These are phyloP conservation scores for Nemapogon koenigi DNA, from an alignment of 2,888 invertebrate genomes.

Conservation along the genomic window DNA sequence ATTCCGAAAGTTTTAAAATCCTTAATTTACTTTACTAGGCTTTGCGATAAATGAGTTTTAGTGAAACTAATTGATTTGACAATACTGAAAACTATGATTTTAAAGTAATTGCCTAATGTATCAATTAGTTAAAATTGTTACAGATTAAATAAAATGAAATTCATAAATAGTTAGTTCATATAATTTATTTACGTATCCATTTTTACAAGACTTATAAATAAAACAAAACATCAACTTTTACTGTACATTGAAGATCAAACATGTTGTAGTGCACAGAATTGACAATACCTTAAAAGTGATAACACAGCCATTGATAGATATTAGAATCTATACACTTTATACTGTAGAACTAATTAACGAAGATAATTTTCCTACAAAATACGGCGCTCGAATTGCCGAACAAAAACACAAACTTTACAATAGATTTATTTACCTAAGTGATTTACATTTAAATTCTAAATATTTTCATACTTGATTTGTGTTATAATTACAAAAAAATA, in stretches of 20 bases:
- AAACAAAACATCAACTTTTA: slow-evolving; percentile 37
- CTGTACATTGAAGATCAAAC: slow-evolving; percentile 50
- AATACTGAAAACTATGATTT: no score
- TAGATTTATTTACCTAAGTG: slow-evolving; percentile 2
- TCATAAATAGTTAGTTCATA: no score
- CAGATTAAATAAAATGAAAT: no score
- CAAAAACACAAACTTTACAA: slow-evolving; percentile 1
- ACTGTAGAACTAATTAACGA: slow-evolving; percentile 29
- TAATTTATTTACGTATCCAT: slow-evolving; percentile 59
- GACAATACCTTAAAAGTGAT: slow-evolving; percentile 60
- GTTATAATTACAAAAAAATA: no score
- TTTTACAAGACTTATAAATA: slow-evolving; percentile 31
- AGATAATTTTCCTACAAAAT: slow-evolving; percentile 2
- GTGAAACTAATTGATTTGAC: no score
- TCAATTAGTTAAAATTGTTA: no score
- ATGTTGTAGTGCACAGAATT: slow-evolving; percentile 61
- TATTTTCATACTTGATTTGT: no score
- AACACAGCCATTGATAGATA: slow-evolving; percentile 60
- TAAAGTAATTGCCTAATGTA: no score
- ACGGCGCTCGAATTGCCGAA: slow-evolving; percentile 1
- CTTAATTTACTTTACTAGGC: no score
- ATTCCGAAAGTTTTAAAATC: no score
- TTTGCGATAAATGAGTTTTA: no score
- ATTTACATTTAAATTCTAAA: slow-evolving; percentile 1
- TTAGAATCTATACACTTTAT: slow-evolving; percentile 8